Evolutionary conservation across 37 sponge, comb jelly and placozoan genomes (phyloP).

Genomic region (Ephydatia muelleri): DNA sequence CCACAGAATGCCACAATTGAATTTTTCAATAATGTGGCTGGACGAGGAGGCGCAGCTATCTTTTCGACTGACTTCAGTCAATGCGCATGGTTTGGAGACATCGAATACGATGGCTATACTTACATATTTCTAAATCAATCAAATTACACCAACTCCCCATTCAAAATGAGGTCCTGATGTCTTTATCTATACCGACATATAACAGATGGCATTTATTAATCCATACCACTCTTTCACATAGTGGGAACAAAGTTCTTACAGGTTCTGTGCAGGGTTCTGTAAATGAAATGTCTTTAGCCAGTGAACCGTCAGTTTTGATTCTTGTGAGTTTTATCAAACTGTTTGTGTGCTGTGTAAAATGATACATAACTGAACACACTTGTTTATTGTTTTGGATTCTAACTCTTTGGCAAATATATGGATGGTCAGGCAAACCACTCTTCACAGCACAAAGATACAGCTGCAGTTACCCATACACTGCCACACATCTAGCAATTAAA

Average conservation of each 20-base stretch:
- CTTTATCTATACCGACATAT: too few species aligned
- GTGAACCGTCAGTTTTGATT: conserved; percentile 7
- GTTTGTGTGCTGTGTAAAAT: not conserved
- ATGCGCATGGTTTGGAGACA: conserved; percentile 62
- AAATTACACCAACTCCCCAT: conserved; percentile 24
- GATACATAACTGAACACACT: too few species aligned
- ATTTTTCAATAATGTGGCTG: conserved; percentile 65
- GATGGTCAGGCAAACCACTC: too few species aligned
- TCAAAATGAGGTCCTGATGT: conserved; percentile 35
- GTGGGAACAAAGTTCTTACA: not conserved
- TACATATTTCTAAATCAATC: conserved; percentile 42
- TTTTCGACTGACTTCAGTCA: conserved; percentile 66
- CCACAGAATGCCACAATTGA: conserved; percentile 28
- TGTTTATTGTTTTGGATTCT: too few species aligned
- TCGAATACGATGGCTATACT: not conserved
- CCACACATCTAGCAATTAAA: too few species aligned
- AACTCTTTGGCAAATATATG: too few species aligned
- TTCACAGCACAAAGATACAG: too few species aligned
- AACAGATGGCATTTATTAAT: too few species aligned
- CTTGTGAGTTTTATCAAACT: not conserved
- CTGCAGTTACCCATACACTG: too few species aligned
- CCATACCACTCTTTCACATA: not conserved
- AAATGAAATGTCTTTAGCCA: conserved; percentile 27
- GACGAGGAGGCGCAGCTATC: conserved; percentile 62
- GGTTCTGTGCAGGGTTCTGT: not conserved